These are phyloP conservation scores for Phrixothrix hirtus DNA, from an alignment of 2,888 invertebrate species.

Conservation along the genomic window DNA sequence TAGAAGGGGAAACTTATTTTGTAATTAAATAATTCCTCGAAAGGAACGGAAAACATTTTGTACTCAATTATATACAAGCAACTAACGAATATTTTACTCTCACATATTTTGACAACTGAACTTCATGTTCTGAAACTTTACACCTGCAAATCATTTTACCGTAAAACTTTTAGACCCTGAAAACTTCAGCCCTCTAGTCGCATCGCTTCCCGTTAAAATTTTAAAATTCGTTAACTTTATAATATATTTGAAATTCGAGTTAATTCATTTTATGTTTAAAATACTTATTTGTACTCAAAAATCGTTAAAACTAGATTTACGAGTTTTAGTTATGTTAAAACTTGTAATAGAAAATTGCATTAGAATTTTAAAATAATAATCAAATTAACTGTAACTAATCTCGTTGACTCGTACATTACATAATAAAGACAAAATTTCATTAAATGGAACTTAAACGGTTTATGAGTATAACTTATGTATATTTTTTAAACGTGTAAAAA, in stretches of 20 bases:
- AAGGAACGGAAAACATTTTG: background rate
- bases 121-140: background rate
- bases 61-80: background rate
- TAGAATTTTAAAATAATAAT: too few species aligned
- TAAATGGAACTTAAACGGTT: too few species aligned
- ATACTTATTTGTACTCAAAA: too few species aligned
- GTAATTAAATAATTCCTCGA: background rate
- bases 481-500: too few species aligned
- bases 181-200: background rate
- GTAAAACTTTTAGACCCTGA: background rate
- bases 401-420: background rate
- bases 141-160: background rate
- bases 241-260: background rate
- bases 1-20: constrained; percentile 6
- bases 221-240: background rate
- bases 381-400: too few species aligned
- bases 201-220: background rate
- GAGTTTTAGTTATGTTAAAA: too few species aligned
- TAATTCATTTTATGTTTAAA: background rate
- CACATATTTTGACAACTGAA: background rate
- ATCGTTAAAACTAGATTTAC: too few species aligned
- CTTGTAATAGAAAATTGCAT: too few species aligned
- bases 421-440: too few species aligned
- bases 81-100: background rate
- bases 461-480: too few species aligned